Conservation (phyloP, 2,113 vertebrate genomes). For the Proteles cristata region DNA sequence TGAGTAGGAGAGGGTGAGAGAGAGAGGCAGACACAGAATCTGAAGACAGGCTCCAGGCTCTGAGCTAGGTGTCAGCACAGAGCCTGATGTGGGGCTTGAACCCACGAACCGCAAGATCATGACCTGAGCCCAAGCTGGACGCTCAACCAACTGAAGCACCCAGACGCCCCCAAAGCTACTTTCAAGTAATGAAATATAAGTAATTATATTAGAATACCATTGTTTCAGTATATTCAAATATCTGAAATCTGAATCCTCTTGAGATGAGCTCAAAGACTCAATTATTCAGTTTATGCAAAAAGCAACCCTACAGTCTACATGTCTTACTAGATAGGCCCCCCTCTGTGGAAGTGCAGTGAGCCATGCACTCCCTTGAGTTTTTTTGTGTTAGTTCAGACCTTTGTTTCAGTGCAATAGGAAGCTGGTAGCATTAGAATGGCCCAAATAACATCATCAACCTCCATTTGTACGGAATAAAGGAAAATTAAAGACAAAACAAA, state of each 20-base stretch:
- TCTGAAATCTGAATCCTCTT: neutral
- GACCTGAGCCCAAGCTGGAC: too few species aligned
- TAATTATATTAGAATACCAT: neutral
- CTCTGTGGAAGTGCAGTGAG: neutral
- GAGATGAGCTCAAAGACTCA: neutral
- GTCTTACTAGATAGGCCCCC: neutral
- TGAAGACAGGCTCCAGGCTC: too few species aligned
- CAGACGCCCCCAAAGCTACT: neutral
- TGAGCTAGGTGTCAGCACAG: too few species aligned
- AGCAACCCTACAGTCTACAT: neutral
- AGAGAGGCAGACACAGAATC: too few species aligned
- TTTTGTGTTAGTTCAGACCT: neutral
- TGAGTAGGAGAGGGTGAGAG: too few species aligned
- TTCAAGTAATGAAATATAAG: neutral
- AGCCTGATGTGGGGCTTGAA: too few species aligned
- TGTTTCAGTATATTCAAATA: neutral
- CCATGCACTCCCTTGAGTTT: neutral
- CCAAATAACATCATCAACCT: neutral
- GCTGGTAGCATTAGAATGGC: neutral
- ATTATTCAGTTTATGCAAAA: neutral
- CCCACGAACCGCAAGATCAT: too few species aligned
- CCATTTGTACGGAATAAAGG: neutral
- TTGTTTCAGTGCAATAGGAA: neutral
- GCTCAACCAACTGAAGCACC: too few species aligned
- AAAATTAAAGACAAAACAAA: neutral